phyloP scores from a whole-genome alignment of 2,888 invertebrate genomes.

The Euclidia mi region DNA sequence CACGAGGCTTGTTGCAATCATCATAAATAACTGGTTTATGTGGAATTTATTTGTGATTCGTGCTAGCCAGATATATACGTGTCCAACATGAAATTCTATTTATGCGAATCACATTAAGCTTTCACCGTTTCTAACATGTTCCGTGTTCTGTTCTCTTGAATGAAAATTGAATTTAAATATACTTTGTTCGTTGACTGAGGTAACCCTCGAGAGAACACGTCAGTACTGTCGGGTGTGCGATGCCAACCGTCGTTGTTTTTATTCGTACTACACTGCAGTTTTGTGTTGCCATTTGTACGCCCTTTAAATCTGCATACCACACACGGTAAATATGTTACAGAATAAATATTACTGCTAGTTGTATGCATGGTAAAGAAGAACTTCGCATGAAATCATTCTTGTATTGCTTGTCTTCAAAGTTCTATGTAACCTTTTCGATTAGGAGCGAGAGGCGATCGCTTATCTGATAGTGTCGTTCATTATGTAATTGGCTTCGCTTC shows the following conservation, averaged over 20 bases:
- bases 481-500: too few relatives aligned
- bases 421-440: too few relatives aligned
- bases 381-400: too few relatives aligned
- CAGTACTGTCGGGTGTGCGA: constrained; percentile 35
- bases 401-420: too few relatives aligned
- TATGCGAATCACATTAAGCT: constrained; percentile 77
- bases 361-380: too few relatives aligned
- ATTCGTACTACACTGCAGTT: constrained; percentile 7
- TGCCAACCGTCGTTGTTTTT: constrained; percentile 40
- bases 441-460: too few relatives aligned
- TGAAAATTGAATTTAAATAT: constrained; percentile 68
- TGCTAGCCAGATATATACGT: constrained; percentile 57
- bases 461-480: too few relatives aligned
- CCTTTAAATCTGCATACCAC: too few relatives aligned
- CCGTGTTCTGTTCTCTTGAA: constrained; percentile 66
- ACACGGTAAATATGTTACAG: too few relatives aligned
- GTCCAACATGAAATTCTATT: constrained; percentile 77
- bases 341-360: too few relatives aligned
- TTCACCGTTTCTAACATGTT: constrained; percentile 71
- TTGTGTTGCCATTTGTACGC: too few relatives aligned
- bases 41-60: constrained; percentile 51
- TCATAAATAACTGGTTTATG: constrained; percentile 57
- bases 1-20: constrained; percentile 52
- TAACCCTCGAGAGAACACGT: constrained; percentile 41
- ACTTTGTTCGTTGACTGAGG: constrained; percentile 49